Conservation (phyloP, 2,888 invertebrate species). For the Chloroclystis v-ata region DNA sequence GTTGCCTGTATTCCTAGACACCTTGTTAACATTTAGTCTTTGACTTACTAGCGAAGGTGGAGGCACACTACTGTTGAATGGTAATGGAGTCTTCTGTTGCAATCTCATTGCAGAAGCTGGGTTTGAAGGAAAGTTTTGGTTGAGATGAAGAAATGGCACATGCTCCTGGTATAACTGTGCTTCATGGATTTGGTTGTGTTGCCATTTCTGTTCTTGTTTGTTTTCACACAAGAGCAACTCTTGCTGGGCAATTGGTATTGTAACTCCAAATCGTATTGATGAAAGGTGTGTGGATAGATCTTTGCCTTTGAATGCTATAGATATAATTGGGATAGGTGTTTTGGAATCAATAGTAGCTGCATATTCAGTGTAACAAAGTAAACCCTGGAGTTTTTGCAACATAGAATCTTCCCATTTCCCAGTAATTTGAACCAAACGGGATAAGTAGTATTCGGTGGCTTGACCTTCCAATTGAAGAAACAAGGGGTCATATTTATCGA, state of each 20-base stretch:
- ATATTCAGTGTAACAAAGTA: conserved; percentile 66
- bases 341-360: conserved; percentile 55
- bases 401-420: conserved; percentile 76
- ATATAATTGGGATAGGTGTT: conserved; percentile 63
- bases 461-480: conserved; percentile 74
- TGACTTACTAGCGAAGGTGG: conserved; percentile 54
- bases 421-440: conserved; percentile 72
- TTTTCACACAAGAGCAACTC: conserved; percentile 50
- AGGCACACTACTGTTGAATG: conserved; percentile 55
- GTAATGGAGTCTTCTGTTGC: conserved; percentile 54
- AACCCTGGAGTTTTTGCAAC: conserved; percentile 56
- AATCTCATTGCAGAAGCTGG: conserved; percentile 66
- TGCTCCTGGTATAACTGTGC: conserved; percentile 53
- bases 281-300: conserved; percentile 72
- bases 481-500: conserved; percentile 73
- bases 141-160: conserved; percentile 57
- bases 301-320: conserved; percentile 66
- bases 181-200: conserved; percentile 46
- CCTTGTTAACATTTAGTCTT: conserved; percentile 55
- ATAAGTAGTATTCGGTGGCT: conserved; percentile 79
- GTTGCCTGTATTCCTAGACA: conserved; percentile 54
- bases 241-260: conserved; percentile 67
- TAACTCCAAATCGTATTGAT: conserved; percentile 63
- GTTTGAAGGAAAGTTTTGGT: conserved; percentile 66
- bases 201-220: conserved; percentile 49